Evolutionary conservation across 2,113 vertebrate species (phyloP).

Genomic region (Istiophorus platypterus): DNA sequence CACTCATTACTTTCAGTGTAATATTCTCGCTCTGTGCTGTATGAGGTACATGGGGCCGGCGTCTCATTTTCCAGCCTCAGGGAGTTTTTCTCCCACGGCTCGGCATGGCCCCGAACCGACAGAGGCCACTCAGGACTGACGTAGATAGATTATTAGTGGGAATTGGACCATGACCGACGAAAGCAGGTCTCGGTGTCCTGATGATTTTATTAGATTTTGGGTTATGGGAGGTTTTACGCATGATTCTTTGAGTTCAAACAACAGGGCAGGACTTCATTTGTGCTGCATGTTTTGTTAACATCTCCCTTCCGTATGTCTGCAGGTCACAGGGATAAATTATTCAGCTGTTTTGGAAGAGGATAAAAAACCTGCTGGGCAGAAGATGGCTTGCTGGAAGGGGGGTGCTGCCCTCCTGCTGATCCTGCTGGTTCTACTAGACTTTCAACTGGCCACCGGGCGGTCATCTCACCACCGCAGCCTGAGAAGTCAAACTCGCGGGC

Average conservation of each 20-base stretch:
- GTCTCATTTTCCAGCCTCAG: background rate
- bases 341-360: constrained; percentile 13
- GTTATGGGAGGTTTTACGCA: background rate
- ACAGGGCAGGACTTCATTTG: background rate
- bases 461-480: background rate
- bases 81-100: constrained; percentile 55
- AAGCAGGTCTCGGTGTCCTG: constrained; percentile 16
- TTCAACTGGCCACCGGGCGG: background rate
- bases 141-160: constrained; percentile 16
- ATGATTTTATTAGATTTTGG: background rate
- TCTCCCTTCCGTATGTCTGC: constrained; percentile 29
- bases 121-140: constrained; percentile 33
- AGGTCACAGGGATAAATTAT: constrained; percentile 30
- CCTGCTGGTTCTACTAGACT: constrained; percentile 54
- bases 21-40: background rate
- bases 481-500: constrained; percentile 26
- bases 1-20: background rate
- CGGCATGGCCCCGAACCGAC: background rate
- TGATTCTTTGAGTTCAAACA: background rate
- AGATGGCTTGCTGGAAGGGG: constrained; percentile 41
- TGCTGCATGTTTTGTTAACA: constrained; percentile 11
- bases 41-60: background rate
- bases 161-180: background rate
- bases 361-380: constrained; percentile 31
- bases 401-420: constrained; percentile 52